Percentiles rank a stretch among this genome's conserved stretches.
Conservation (phyloP, 2,113 vertebrate genomes). For the Corythornis madagascariensis region DNA sequence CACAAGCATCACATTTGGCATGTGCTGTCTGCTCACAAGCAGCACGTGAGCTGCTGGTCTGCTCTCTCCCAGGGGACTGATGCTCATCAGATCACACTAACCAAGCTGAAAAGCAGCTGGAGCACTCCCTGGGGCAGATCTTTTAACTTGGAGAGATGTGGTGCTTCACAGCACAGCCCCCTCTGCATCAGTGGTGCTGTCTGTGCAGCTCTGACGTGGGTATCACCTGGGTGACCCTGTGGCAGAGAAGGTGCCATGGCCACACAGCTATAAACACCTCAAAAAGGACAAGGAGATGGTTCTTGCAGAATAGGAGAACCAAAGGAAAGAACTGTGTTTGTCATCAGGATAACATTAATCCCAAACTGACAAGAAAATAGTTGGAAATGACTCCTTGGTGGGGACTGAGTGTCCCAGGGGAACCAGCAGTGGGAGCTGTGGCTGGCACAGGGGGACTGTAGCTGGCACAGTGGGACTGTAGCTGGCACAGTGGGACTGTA, state of each 20-base stretch:
- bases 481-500: background rate
- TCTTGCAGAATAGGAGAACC: background rate
- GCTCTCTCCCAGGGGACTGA: background rate
- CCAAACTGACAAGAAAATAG: background rate
- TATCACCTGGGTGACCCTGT: background rate
- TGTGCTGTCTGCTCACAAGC: background rate
- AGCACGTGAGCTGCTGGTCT: background rate
- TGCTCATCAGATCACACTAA: background rate
- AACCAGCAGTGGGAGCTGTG: background rate
- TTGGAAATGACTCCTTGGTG: background rate
- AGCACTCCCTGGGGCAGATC: background rate
- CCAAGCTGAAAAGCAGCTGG: slow-evolving; percentile 31
- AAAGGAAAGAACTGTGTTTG: background rate
- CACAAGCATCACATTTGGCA: background rate
- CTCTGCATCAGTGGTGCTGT: slow-evolving; percentile 2
- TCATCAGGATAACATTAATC: background rate
- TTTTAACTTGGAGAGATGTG: too few species aligned
- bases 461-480: background rate
- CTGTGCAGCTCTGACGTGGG: slow-evolving; percentile 23
- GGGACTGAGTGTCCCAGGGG: background rate
- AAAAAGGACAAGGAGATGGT: background rate
- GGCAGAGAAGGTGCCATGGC: background rate
- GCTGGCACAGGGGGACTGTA: background rate
- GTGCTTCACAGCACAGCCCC: background rate
- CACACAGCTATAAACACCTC: background rate